Conservation (phyloP, 2,797 vertebrate genomes). For the Cichlasoma orientale region DNA sequence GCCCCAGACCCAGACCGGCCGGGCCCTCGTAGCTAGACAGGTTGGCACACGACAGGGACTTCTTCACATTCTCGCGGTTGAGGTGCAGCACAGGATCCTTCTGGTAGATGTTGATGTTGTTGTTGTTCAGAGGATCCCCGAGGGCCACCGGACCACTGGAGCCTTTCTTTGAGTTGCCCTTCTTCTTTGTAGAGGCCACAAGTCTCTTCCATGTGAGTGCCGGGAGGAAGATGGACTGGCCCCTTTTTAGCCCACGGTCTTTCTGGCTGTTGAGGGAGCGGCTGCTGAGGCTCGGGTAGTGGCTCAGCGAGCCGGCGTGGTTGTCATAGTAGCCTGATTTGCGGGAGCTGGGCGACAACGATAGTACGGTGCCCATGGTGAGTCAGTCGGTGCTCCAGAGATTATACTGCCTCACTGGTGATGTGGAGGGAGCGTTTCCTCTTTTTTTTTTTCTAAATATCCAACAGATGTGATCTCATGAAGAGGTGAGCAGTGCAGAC, state of each 20-base stretch:
- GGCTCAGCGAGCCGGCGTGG: constrained; percentile 78
- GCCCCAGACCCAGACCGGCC: constrained; percentile 68
- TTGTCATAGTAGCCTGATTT: constrained; percentile 81
- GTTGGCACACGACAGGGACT: constrained; percentile 85
- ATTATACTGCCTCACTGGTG: constrained; percentile 17
- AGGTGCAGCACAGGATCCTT: constrained; percentile 80
- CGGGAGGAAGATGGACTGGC: constrained; percentile 84
- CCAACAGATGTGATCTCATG: constrained; percentile 21
- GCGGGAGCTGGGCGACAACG: constrained; percentile 81
- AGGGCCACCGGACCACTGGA: constrained; percentile 16
- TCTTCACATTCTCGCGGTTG: constrained; percentile 84
- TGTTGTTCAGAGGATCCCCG: constrained; percentile 75
- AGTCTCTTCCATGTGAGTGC: constrained; percentile 86
- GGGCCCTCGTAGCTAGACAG: constrained; percentile 83
- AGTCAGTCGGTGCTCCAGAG: constrained; percentile 35
- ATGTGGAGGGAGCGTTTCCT: background rate
- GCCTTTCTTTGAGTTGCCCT: constrained; percentile 75
- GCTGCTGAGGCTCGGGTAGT: constrained; percentile 82
- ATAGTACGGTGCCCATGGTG: constrained; percentile 86
- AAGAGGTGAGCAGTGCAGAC: constrained; percentile 27
- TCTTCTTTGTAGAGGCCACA: constrained; percentile 86
- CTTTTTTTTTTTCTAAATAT: constrained; percentile 27
- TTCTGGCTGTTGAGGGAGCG: constrained; percentile 80
- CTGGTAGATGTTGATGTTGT: constrained; percentile 78
- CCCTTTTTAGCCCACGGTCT: constrained; percentile 77